Evolutionary conservation across 2,888 invertebrate species (phyloP).

Genomic region (Lingula anatina): DNA sequence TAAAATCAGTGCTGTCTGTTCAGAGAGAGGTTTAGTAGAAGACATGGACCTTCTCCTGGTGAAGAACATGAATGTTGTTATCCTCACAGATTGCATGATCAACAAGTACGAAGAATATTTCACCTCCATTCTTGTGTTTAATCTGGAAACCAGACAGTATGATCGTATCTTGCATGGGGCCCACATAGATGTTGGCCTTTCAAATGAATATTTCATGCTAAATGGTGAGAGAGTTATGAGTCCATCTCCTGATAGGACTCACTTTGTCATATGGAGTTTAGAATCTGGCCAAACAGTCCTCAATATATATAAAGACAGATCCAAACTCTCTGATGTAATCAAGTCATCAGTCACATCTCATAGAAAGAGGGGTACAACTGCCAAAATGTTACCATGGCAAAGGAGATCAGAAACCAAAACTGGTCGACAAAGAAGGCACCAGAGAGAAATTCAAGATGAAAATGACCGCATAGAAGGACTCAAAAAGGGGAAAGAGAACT

Average conservation of each 20-base stretch:
- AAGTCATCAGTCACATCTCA: not conserved
- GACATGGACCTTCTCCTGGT: slow-evolving; percentile 38
- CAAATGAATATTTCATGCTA: slow-evolving; percentile 42
- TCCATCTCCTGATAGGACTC: slow-evolving; percentile 38
- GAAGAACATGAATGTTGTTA: slow-evolving; percentile 32
- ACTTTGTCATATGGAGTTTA: slow-evolving; percentile 46
- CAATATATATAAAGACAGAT: no score
- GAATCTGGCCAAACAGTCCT: slow-evolving; percentile 32
- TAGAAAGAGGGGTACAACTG: slow-evolving; percentile 20
- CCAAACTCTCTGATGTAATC: slow-evolving; percentile 18
- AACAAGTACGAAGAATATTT: slow-evolving; percentile 33
- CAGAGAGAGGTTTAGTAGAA: slow-evolving; percentile 37
- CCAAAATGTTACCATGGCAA: slow-evolving; percentile 45
- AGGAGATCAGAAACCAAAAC: slow-evolving; percentile 32
- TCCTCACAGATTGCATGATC: slow-evolving; percentile 41
- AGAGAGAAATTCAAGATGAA: slow-evolving; percentile 29
- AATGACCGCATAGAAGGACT: slow-evolving; percentile 26
- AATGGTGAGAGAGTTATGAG: slow-evolving; percentile 40
- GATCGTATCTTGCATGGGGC: slow-evolving; percentile 30
- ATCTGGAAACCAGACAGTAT: slow-evolving; percentile 34
- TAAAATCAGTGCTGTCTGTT: slow-evolving; percentile 29
- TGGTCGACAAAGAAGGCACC: slow-evolving; percentile 24
- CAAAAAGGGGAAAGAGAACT: slow-evolving; percentile 40
- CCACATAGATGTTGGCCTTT: slow-evolving; percentile 38
- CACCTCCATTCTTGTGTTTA: slow-evolving; percentile 37